Conservation (phyloP, 2,113 vertebrate genomes). For the Canis aureus region DNA sequence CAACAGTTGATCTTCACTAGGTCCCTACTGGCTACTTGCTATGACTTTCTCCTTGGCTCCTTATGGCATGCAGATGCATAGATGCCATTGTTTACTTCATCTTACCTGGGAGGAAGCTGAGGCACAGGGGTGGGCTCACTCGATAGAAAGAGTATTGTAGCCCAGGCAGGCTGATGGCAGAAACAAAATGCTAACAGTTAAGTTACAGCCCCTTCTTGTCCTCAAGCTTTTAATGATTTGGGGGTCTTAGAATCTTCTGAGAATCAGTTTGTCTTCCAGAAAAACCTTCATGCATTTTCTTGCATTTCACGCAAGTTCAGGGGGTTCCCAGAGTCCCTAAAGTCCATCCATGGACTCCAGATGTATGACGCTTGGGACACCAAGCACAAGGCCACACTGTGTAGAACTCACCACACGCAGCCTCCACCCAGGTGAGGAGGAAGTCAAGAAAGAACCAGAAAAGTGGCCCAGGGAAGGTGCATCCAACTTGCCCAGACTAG, state of each 20-base stretch:
- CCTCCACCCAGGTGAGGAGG: not conserved
- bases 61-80: not conserved
- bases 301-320: not conserved
- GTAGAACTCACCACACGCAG: not conserved
- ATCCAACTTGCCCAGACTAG: conserved; percentile 74
- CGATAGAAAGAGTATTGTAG: not conserved
- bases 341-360: not conserved
- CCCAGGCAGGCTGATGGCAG: not conserved
- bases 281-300: not conserved
- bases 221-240: not conserved
- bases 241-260: not conserved
- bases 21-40: not conserved
- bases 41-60: not conserved
- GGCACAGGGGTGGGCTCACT: not conserved
- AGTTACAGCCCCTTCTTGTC: not conserved
- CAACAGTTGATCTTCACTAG: not conserved
- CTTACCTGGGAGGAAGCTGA: conserved; percentile 60
- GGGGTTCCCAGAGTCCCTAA: not conserved
- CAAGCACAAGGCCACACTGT: not conserved
- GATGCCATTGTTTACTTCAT: not conserved
- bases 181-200: not conserved
- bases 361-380: not conserved
- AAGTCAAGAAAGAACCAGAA: conserved; percentile 39
- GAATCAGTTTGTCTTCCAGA: not conserved
- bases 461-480: not conserved